Base-by-base conservation (phyloP, 2,797 vertebrate species). In the Hypotaenidia philippensis region DNA sequence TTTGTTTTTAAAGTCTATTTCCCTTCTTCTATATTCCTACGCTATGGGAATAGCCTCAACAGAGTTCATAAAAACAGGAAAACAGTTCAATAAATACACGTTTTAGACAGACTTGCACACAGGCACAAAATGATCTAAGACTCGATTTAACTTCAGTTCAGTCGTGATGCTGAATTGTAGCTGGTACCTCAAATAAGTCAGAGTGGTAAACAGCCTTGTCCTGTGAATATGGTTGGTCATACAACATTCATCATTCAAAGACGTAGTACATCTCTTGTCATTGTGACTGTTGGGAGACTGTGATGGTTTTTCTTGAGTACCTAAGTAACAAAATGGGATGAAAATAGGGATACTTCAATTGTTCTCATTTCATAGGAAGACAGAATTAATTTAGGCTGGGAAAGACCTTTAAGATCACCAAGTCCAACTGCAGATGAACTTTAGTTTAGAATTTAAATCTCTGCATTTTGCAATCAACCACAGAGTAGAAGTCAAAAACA, bases 1-100 rank as follows among this genome's bases (percentile, higher is more conserved):
- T 90, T 90, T 92, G 81, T 79, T 95, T 94, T 93, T 89, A 94
- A 91, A 68, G 29, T 92, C 71, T 92, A 5, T 90, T 93, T 92
- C 40, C 63, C 44, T 82, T 86, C 55, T 88, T 72, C 78, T 84
- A 0, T 83, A 29, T 82, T 92, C 45, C 53, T 87, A 29, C 3
- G 0, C 80, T 66, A 3, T 83, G 92, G 83, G 81, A 96, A 82
- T 92, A 95, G 36, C 68, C 49, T 93, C 70, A 70, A 21, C 57
- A 68, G 49, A 87, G 75, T 49, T 90, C 81, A 93, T 90, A 89
- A 88, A 89, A 95, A 27, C 49, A 85, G 45, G 63, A 88, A 87
- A 95, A 22, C 27, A 70, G 40, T 82, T 92, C 11, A 14, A 79
- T 89, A 95, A 95, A 93, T 90, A 87, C 1, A 66, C 1, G 5